Evolutionary conservation across 2,888 invertebrate species (phyloP).

Genomic region (Cryptocephalus primarius): DNA sequence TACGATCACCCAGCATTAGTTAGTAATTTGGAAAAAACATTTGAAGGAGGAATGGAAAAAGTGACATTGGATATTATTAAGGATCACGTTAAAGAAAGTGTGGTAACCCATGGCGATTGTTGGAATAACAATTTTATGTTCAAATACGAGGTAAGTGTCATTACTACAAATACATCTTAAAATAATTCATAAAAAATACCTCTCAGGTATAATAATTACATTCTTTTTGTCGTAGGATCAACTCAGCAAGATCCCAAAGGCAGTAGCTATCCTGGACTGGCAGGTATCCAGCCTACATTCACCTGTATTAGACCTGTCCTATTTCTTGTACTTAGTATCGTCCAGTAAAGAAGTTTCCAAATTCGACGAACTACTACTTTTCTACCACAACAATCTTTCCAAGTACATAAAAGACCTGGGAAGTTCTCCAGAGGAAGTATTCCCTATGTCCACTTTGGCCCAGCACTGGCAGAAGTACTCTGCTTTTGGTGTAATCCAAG

Average conservation of each 20-base stretch:
- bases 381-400: constrained; percentile 24
- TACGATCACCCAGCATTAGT: too few species aligned
- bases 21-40: too few species aligned
- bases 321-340: constrained; percentile 23
- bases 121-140: not conserved
- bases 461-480: constrained; percentile 23
- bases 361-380: constrained; percentile 19
- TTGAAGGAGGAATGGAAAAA: not conserved
- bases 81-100: not conserved
- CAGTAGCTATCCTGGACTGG: constrained; percentile 20
- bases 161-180: too few species aligned
- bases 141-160: not conserved
- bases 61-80: not conserved
- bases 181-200: too few species aligned
- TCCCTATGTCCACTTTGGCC: constrained; percentile 19
- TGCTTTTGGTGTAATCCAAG: not conserved
- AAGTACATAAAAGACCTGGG: constrained; percentile 17
- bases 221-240: too few species aligned
- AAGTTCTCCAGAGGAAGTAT: constrained; percentile 21
- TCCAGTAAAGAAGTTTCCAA: constrained; percentile 18
- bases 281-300: constrained; percentile 16
- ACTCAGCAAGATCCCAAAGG: constrained; percentile 1
- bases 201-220: too few species aligned
- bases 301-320: constrained; percentile 23
- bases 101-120: not conserved